These are phyloP conservation scores for Tortricodes alternella DNA, from an alignment of 2,888 invertebrate genomes.

Conservation along the genomic window DNA sequence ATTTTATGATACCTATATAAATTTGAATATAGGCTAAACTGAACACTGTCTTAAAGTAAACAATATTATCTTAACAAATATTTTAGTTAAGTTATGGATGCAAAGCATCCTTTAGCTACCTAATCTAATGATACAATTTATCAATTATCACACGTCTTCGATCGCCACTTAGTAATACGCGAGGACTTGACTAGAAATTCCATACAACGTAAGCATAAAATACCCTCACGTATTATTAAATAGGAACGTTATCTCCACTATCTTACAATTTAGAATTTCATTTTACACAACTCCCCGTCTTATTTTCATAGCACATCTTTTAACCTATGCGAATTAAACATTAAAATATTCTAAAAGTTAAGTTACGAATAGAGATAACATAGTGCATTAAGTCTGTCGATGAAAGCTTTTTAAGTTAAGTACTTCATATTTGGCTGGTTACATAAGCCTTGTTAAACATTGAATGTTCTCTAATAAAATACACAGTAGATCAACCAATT, in stretches of 20 bases:
- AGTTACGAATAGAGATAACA: too few species aligned
- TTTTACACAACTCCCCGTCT: slow-evolving; percentile 15
- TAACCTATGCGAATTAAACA: slow-evolving; percentile 1
- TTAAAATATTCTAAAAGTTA: neutral
- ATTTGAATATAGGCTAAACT: neutral
- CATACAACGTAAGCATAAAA: neutral
- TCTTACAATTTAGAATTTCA: slow-evolving; percentile 36
- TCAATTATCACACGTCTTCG: slow-evolving; percentile 45
- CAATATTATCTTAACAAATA: neutral
- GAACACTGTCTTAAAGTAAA: neutral
- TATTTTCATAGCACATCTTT: slow-evolving; percentile 13
- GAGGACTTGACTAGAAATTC: neutral
- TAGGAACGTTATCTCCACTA: slow-evolving; percentile 25
- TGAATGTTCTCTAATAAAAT: neutral
- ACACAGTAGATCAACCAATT: neutral
- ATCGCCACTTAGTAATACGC: slow-evolving; percentile 20
- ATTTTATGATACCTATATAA: too few species aligned
- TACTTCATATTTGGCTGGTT: neutral
- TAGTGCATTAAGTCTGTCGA: too few species aligned
- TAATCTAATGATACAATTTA: slow-evolving; percentile 45
- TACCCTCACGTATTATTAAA: slow-evolving; percentile 22
- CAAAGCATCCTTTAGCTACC: slow-evolving; percentile 16
- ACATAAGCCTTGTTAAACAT: neutral
- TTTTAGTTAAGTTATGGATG: slow-evolving; percentile 1
- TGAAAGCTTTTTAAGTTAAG: too few species aligned